Conservation (phyloP, 2,888 invertebrate genomes). For the Zhuqinia jingwanae region DNA sequence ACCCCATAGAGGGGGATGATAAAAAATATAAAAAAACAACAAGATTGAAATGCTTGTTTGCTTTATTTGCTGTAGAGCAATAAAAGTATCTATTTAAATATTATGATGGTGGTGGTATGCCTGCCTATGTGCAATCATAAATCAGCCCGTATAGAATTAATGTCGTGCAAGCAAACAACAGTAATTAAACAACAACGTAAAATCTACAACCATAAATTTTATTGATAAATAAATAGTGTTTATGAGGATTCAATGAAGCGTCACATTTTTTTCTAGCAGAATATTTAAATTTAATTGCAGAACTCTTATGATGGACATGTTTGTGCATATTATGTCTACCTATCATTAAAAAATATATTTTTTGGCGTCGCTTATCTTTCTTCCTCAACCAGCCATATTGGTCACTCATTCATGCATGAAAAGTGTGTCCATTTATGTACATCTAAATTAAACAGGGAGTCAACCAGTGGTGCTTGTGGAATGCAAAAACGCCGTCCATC, state of each 20-base stretch:
- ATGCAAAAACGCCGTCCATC: neutral
- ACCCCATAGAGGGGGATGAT: slow-evolving; percentile 86
- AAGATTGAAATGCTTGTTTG: neutral
- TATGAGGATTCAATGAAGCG: no score
- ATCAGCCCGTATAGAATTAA: neutral
- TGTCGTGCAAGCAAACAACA: no score
- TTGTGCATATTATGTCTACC: neutral
- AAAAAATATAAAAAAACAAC: slow-evolving; percentile 80
- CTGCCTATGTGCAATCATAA: no score
- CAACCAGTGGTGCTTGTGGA: neutral
- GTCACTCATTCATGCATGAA: neutral
- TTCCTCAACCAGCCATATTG: neutral
- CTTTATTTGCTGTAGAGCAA: neutral
- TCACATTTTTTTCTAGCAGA: no score
- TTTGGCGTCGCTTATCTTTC: neutral
- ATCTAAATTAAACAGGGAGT: neutral
- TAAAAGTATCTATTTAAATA: no score
- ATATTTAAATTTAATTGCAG: no score
- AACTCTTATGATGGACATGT: neutral
- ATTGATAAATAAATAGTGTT: no score
- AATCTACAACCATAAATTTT: no score
- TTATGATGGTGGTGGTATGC: no score
- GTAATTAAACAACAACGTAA: no score
- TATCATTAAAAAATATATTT: neutral
- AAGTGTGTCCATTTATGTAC: no score